Conservation (phyloP, 2,797 vertebrate species). For the Periophthalmus magnuspinnatus region DNA sequence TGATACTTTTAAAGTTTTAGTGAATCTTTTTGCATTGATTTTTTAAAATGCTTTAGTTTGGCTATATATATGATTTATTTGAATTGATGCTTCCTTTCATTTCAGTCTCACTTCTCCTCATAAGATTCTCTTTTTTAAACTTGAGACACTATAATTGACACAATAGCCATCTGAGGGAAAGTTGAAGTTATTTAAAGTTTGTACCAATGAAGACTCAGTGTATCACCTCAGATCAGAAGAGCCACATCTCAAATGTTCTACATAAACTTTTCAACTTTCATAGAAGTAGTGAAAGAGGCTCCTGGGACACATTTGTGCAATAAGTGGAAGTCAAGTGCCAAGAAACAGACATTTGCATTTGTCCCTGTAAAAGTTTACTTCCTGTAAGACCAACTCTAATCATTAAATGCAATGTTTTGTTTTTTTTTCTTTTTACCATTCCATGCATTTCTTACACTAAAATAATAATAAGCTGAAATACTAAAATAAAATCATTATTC, state of each 20-base stretch:
- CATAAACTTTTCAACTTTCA: conserved; percentile 10
- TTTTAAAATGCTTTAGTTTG: conserved; percentile 66
- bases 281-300: not conserved
- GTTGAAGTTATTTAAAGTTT: conserved; percentile 16
- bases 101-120: conserved; percentile 25
- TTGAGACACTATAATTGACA: conserved; percentile 30
- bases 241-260: not conserved
- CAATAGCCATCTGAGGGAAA: conserved; percentile 36
- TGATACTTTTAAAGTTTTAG: conserved; percentile 59
- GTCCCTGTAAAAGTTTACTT: not conserved
- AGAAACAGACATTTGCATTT: conserved; percentile 6
- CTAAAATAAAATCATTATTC: not conserved
- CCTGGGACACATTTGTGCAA: conserved; percentile 13
- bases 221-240: conserved; percentile 15
- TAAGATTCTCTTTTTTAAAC: conserved; percentile 48
- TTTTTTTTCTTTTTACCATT: not conserved
- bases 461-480: not conserved
- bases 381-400: not conserved
- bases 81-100: conserved; percentile 52
- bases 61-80: conserved; percentile 44
- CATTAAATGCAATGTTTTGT: not conserved
- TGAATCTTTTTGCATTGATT: conserved; percentile 76
- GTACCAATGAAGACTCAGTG: not conserved
- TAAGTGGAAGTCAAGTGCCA: conserved; percentile 12
- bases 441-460: not conserved